Evolutionary conservation across 2,113 vertebrate species (phyloP), one percentile per base, ranked within the genome.

Genomic region (Macrotis lagotis): DNA sequence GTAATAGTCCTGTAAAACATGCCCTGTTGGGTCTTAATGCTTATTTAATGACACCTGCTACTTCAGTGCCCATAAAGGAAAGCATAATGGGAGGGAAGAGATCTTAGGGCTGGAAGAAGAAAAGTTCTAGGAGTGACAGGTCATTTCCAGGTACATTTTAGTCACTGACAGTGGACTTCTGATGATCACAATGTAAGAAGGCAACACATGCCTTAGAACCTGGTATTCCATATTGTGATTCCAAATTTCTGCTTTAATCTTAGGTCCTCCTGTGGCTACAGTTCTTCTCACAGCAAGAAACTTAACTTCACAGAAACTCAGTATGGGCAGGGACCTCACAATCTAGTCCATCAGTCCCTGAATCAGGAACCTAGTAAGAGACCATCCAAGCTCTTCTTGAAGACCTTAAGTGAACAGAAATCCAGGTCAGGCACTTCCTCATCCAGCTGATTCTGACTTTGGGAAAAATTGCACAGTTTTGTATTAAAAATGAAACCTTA

Each of bases 11-110:
- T 47, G 95, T 97, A 98, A 97, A 98, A 97, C 97, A 98, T 97
- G 97, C 97, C 97, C 97, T 95, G 96, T 97, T 98, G 97, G 97
- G 95, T 96, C 97, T 97, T 98, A 98, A 98, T 97, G 97, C 97
- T 95, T 97, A 96, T 97, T 97, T 98, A 97, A 98, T 97, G 97
- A 97, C 91, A 97, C 97, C 97, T 97, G 97, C 97, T 97, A 95
- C 92, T 96, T 97, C 96, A 93, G 91, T 95, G 96, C 97, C 97
- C 96, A 96, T 97, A 97, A 97, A 96, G 88, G 97, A 96, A 96
- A 96, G 95, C 53, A 0, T 95, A 96, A 97, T 97, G 97, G 97
- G 96, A 97, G 95, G 97, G 51, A 93, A 95, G 97, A 96, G 96
- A 93, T 97, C 92, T 97, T 91, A 97, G 96, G 91, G 95, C 96